Evolutionary conservation across 2,113 vertebrate genomes (phyloP).

Genomic region (Carettochelys insculpta): DNA sequence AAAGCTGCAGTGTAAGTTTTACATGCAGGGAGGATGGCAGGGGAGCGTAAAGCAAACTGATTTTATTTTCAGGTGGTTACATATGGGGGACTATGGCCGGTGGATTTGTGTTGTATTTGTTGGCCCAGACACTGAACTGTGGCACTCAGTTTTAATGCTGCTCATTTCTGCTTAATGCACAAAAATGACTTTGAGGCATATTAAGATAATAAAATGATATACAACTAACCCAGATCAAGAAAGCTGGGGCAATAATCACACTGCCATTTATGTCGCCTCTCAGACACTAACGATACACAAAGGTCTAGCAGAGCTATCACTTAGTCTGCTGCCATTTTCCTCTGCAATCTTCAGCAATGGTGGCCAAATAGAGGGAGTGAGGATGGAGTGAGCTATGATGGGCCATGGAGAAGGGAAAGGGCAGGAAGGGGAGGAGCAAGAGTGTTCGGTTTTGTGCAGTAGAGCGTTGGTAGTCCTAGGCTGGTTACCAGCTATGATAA

Average conservation of each 20-base stretch:
- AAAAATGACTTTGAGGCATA: neutral
- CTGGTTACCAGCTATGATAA: neutral
- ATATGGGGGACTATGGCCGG: neutral
- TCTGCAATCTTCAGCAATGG: neutral
- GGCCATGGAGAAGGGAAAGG: too few species aligned
- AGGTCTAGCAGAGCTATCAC: neutral
- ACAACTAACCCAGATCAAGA: neutral
- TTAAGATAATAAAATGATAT: neutral
- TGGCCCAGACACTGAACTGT: neutral
- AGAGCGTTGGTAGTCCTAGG: too few species aligned
- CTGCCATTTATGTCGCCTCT: neutral
- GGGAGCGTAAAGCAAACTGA: neutral
- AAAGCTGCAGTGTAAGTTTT: neutral
- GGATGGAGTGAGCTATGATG: too few species aligned
- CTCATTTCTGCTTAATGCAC: neutral
- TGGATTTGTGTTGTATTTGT: neutral
- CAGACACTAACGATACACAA: neutral
- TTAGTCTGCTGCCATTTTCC: neutral
- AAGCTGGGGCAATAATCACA: neutral
- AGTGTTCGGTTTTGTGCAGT: too few species aligned
- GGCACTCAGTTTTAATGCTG: neutral
- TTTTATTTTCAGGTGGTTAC: neutral
- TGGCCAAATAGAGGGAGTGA: neutral
- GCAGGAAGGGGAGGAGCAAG: too few species aligned
- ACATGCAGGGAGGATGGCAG: neutral